These are phyloP conservation scores for Cordylochernes scorpioides DNA, from an alignment of 2,888 invertebrate genomes.

Conservation along the genomic window DNA sequence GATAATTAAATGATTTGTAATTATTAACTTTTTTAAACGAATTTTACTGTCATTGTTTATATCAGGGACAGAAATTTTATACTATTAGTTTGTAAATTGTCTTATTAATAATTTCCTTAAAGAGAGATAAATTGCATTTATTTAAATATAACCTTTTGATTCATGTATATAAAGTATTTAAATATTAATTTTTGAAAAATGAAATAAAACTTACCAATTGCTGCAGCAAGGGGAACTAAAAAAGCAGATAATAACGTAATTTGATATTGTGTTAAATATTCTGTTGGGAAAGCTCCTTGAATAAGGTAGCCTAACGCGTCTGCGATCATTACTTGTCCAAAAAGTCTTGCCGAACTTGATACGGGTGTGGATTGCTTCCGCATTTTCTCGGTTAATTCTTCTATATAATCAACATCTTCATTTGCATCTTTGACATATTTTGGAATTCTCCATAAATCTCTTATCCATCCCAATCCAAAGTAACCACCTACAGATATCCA, in stretches of 20 bases:
- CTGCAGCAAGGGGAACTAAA: slow-evolving; percentile 40
- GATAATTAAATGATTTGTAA: no score
- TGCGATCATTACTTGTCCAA: slow-evolving; percentile 42
- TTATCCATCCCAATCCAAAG: slow-evolving; percentile 54
- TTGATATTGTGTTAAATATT: slow-evolving; percentile 39
- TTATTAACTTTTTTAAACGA: no score
- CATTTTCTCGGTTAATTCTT: slow-evolving; percentile 33
- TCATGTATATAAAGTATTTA: no score
- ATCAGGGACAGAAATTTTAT: no score
- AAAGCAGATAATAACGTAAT: slow-evolving; percentile 38
- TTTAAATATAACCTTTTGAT: no score
- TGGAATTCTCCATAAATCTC: slow-evolving; percentile 56
- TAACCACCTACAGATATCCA: slow-evolving; percentile 65
- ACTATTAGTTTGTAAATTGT: no score
- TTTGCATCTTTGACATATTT: slow-evolving; percentile 45
- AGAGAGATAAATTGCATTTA: no score
- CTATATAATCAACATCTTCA: slow-evolving; percentile 18
- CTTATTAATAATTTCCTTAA: no score
- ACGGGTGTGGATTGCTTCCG: slow-evolving; percentile 30
- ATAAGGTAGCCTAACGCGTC: slow-evolving; percentile 52
- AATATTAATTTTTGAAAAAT: no score
- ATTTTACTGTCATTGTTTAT: no score
- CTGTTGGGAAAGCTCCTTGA: slow-evolving; percentile 46
- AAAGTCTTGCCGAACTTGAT: slow-evolving; percentile 6
- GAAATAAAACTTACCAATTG: slow-evolving; percentile 34